Percentiles rank a stretch among this genome's conserved stretches.
Evolutionary conservation across 1,140 invertebrate genomes (phyloP).

Genomic region (Drosophila chauvacae): DNA sequence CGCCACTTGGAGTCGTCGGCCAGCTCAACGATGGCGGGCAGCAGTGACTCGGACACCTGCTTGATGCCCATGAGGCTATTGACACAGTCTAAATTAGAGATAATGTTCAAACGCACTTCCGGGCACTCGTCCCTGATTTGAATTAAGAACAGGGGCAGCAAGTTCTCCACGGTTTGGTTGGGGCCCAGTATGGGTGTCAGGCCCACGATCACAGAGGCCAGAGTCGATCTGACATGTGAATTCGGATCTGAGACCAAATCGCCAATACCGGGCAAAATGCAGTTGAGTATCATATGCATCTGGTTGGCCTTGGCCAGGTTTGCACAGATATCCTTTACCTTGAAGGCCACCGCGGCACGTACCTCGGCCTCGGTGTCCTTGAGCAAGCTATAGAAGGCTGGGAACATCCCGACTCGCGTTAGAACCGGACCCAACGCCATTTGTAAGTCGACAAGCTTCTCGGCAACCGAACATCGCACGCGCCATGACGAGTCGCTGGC

Average conservation of each 20-base stretch:
- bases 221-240: slow-evolving; percentile 98
- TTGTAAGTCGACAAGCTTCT: slow-evolving; percentile 94
- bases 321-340: slow-evolving; percentile 97
- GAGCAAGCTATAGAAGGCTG: slow-evolving; percentile 95
- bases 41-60: slow-evolving; percentile 94
- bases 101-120: slow-evolving; percentile 99
- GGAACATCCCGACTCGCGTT: slow-evolving; percentile 96
- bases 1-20: slow-evolving; percentile 99
- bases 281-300: slow-evolving; percentile 97
- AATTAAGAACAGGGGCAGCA: slow-evolving; percentile 97
- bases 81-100: slow-evolving; percentile 99
- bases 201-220: slow-evolving; percentile 99
- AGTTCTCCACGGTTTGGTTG: slow-evolving; percentile 98
- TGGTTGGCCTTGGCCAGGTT: slow-evolving; percentile 95
- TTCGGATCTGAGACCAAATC: slow-evolving; percentile 98
- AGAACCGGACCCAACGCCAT: slow-evolving; percentile 98
- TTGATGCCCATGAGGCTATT: slow-evolving; percentile 98
- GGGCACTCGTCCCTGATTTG: slow-evolving; percentile 99
- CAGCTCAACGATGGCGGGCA: slow-evolving; percentile 99
- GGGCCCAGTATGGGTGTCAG: slow-evolving; percentile 98
- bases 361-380: slow-evolving; percentile 99
- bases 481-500: slow-evolving; percentile 98
- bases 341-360: slow-evolving; percentile 97
- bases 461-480: slow-evolving; percentile 99
- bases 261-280: slow-evolving; percentile 98